These are phyloP conservation scores for Ageneiosus marmoratus DNA, from an alignment of 2,113 vertebrate species.

Conservation along the genomic window DNA sequence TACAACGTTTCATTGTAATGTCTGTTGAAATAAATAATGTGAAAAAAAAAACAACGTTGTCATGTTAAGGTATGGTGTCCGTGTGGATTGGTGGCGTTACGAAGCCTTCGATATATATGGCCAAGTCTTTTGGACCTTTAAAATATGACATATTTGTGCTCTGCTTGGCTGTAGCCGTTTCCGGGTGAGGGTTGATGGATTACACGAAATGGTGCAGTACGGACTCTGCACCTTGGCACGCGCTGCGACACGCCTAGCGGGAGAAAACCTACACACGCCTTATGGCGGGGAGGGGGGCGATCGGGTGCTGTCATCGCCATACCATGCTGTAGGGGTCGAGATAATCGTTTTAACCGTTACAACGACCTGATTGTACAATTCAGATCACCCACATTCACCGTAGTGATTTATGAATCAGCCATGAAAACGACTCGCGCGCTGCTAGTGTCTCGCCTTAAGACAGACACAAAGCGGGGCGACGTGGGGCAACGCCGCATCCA, in stretches of 20 bases:
- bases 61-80: neutral
- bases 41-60: neutral
- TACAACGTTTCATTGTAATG: neutral
- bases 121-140: neutral
- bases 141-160: neutral
- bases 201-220: conserved; percentile 77
- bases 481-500: conserved; percentile 57
- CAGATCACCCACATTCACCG: conserved; percentile 79
- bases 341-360: conserved; percentile 15
- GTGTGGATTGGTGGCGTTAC: neutral
- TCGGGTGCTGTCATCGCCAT: conserved; percentile 10
- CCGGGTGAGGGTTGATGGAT: conserved; percentile 50
- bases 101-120: neutral
- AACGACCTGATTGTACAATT: neutral
- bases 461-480: conserved; percentile 24
- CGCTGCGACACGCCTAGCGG: conserved; percentile 73
- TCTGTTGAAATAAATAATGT: neutral
- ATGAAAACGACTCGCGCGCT: conserved; percentile 42
- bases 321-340: neutral
- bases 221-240: conserved; percentile 74
- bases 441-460: neutral
- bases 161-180: conserved; percentile 1
- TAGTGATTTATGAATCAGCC: conserved; percentile 34
- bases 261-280: conserved; percentile 56
- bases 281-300: conserved; percentile 1